These are phyloP conservation scores for Phymatocera aterrima DNA, from an alignment of 2,888 invertebrate species.

Conservation along the genomic window DNA sequence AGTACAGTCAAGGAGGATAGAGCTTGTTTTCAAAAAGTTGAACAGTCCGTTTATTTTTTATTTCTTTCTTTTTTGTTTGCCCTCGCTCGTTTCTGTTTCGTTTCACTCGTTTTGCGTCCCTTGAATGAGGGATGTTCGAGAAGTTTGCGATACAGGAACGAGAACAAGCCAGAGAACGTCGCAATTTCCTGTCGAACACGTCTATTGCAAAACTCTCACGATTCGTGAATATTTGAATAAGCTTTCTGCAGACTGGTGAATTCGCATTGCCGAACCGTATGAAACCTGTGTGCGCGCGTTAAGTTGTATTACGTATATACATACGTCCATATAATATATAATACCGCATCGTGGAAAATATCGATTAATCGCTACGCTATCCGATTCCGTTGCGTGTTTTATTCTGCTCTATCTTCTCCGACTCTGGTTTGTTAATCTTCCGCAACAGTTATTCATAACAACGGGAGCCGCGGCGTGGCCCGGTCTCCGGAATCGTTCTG, in stretches of 20 bases:
- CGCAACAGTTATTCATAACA: too few relatives aligned
- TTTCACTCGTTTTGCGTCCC: neutral
- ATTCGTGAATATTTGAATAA: constrained; percentile 8
- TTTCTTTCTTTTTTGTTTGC: neutral
- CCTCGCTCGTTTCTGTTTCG: neutral
- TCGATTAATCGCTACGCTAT: too few relatives aligned
- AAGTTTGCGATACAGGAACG: neutral
- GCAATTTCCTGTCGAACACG: constrained; percentile 15
- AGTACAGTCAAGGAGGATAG: neutral
- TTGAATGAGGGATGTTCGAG: neutral
- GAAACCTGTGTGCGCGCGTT: too few relatives aligned
- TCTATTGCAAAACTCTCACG: neutral
- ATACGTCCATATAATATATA: too few relatives aligned
- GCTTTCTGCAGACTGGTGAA: neutral
- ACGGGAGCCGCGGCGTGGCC: too few relatives aligned
- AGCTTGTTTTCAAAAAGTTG: constrained; percentile 7
- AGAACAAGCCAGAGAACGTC: neutral
- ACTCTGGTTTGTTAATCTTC: too few relatives aligned
- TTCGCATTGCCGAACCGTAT: too few relatives aligned
- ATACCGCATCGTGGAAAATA: too few relatives aligned
- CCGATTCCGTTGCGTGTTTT: too few relatives aligned
- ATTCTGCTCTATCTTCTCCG: too few relatives aligned
- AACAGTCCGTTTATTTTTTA: neutral
- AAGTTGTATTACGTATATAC: too few relatives aligned
- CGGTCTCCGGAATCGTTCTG: too few relatives aligned